Conservation (phyloP, 1,140 invertebrate species). For the Heliconius himera region DNA sequence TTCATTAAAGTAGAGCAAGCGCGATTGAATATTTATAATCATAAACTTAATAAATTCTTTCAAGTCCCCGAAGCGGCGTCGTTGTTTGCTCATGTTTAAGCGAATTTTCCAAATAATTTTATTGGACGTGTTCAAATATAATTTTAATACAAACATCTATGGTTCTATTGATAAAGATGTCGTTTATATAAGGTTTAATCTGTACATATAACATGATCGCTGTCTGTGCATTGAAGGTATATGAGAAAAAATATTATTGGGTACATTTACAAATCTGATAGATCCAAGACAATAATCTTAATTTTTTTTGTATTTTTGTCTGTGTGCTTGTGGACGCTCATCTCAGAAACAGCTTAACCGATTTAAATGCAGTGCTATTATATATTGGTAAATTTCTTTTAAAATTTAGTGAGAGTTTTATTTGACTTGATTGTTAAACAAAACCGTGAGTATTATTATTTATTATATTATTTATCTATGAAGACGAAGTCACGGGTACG, state of each 20-base stretch:
- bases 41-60: slow-evolving; percentile 19
- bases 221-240: background rate
- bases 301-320: too few species aligned
- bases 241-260: too few species aligned
- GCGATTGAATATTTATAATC: slow-evolving; percentile 12
- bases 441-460: too few species aligned
- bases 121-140: slow-evolving; percentile 11
- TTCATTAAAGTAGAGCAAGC: slow-evolving; percentile 9
- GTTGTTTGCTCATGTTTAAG: slow-evolving; percentile 21
- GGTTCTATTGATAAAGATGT: background rate
- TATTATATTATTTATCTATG: too few species aligned
- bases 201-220: background rate
- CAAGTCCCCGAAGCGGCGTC: slow-evolving; percentile 20
- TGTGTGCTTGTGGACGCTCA: too few species aligned
- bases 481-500: background rate
- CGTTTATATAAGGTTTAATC: background rate
- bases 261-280: background rate
- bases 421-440: too few species aligned
- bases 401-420: too few species aligned
- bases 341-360: too few species aligned
- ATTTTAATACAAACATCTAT: background rate
- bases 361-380: too few species aligned
- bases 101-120: slow-evolving; percentile 45
- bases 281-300: too few species aligned
- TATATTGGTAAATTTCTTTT: too few species aligned